phyloP scores from a whole-genome alignment of 2,888 invertebrate genomes.

The Camponotus fellah region DNA sequence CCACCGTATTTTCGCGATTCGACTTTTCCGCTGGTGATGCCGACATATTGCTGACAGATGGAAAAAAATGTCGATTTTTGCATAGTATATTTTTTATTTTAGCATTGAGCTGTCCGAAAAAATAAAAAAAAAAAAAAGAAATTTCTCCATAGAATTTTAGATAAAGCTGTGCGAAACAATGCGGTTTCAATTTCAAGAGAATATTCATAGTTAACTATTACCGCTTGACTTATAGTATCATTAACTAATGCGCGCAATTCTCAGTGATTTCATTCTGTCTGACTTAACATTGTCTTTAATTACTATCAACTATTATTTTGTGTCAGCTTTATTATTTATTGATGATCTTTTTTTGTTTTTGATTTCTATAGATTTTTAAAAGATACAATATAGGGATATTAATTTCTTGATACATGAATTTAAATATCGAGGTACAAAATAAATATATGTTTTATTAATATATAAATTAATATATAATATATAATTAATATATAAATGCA shows the following conservation, averaged over 20 bases:
- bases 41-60: background rate
- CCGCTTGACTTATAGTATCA: background rate
- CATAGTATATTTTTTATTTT: background rate
- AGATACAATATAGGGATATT: background rate
- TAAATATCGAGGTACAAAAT: background rate
- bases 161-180: background rate
- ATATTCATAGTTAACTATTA: background rate
- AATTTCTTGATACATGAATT: background rate
- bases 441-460: background rate
- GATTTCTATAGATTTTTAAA: background rate
- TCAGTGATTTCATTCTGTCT: background rate
- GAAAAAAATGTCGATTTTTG: background rate
- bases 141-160: background rate
- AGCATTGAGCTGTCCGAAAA: background rate
- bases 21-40: background rate
- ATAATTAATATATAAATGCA: background rate
- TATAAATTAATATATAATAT: no score
- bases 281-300: background rate
- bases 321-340: background rate
- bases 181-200: background rate
- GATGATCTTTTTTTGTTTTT: background rate
- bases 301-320: background rate
- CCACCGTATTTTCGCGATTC: constrained; percentile 5
- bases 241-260: constrained; percentile 9
- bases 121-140: background rate